Conservation (phyloP, 2,113 vertebrate species). For the Struthidea cinerea region DNA sequence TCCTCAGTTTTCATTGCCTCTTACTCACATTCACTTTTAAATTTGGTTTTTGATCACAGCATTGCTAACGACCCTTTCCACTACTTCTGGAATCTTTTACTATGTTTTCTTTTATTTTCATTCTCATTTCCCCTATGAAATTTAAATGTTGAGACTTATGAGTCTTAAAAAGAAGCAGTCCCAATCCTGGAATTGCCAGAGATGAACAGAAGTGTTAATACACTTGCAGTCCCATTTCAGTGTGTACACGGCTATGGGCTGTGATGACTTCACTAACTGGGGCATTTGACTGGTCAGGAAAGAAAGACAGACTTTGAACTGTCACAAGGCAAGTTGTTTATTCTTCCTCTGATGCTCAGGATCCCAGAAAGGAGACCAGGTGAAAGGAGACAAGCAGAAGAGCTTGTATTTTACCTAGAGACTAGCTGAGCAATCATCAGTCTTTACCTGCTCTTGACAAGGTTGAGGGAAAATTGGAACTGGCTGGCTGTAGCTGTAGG, state of each 20-base stretch:
- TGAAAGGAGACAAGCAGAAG: neutral
- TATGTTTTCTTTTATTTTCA: neutral
- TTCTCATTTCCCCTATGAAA: neutral
- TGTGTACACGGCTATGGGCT: neutral
- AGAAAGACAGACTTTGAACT: neutral
- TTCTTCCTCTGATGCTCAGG: neutral
- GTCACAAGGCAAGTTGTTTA: neutral
- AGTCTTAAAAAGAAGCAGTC: neutral
- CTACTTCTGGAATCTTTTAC: neutral
- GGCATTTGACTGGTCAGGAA: neutral
- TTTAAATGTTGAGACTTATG: neutral
- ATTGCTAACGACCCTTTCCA: neutral
- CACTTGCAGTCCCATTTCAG: neutral
- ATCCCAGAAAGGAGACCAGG: neutral
- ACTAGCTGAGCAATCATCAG: neutral
- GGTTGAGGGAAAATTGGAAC: neutral
- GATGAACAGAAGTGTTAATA: neutral
- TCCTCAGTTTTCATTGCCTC: neutral
- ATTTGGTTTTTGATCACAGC: neutral
- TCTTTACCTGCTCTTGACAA: neutral
- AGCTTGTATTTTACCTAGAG: neutral
- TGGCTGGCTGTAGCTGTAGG: neutral
- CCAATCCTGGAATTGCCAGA: rapidly evolving
- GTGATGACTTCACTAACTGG: neutral
- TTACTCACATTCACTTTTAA: neutral